Conservation (phyloP, 2,113 vertebrate species). For the Cyanoliseus patagonus region DNA sequence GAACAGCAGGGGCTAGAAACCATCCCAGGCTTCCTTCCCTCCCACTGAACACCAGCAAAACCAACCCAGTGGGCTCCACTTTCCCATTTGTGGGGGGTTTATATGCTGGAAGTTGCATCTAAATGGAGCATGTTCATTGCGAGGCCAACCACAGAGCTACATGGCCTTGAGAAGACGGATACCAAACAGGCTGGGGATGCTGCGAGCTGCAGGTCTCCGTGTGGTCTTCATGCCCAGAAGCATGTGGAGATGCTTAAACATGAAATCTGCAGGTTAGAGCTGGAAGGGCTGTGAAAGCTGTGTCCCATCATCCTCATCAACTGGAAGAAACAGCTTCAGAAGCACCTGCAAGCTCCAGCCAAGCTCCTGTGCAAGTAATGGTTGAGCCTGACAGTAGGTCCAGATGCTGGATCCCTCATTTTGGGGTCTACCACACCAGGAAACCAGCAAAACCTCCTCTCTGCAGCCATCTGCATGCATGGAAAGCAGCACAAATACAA, state of each 20-base stretch:
- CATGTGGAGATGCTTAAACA: neutral
- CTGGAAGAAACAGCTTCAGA: neutral
- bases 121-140: neutral
- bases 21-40: neutral
- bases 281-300: neutral
- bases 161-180: neutral
- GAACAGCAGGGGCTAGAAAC: neutral
- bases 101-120: neutral
- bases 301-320: neutral
- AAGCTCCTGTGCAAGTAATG: neutral
- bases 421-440: neutral
- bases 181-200: neutral
- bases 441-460: neutral
- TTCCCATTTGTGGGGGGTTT: neutral
- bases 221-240: neutral
- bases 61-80: neutral
- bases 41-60: neutral
- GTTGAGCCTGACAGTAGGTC: neutral
- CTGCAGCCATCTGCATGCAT: neutral
- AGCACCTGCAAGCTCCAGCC: neutral
- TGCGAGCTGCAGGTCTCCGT: neutral
- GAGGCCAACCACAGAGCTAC: neutral
- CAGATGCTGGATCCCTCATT: neutral
- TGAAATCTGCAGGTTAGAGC: neutral
- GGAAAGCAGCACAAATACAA: neutral